Percentiles rank a stretch among this genome's conserved stretches.
Conservation (phyloP, 1,140 invertebrate species). For the Atta colombica region DNA sequence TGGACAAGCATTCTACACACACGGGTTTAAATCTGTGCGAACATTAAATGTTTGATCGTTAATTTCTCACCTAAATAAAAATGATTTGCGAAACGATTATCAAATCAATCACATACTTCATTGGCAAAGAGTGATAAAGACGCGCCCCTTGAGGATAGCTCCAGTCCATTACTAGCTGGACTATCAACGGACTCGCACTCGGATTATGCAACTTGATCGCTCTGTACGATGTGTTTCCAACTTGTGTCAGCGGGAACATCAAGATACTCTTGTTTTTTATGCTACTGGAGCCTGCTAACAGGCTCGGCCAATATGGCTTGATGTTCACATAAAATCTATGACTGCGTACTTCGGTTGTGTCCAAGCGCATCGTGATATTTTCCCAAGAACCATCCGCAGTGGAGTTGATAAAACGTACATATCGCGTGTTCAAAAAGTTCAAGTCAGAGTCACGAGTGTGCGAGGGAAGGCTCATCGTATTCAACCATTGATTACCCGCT, state of each 20-base stretch:
- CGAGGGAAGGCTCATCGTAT: constrained; percentile 89
- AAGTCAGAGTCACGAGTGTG: constrained; percentile 89
- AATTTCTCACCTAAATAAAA: background rate
- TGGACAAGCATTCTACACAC: constrained; percentile 79
- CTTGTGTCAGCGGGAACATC: constrained; percentile 93
- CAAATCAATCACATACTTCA: constrained; percentile 77
- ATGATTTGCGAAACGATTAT: background rate
- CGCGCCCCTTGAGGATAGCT: constrained; percentile 86
- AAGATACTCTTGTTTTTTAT: constrained; percentile 86
- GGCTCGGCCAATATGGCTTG: constrained; percentile 91
- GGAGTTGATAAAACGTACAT: constrained; percentile 87
- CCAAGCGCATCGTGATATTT: constrained; percentile 92
- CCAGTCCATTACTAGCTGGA: constrained; percentile 89
- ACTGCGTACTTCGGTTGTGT: constrained; percentile 92
- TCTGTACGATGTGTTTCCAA: constrained; percentile 91
- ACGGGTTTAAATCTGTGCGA: constrained; percentile 81
- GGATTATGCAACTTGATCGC: constrained; percentile 89
- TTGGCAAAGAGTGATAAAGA: constrained; percentile 86
- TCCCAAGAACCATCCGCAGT: constrained; percentile 86
- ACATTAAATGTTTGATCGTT: constrained; percentile 1
- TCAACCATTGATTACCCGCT: constrained; percentile 90
- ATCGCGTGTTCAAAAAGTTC: constrained; percentile 88
- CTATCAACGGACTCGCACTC: constrained; percentile 87
- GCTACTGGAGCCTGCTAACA: constrained; percentile 80
- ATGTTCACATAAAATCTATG: constrained; percentile 91